These are phyloP conservation scores for Spodoptera exigua DNA, from an alignment of 2,888 invertebrate species.

Conservation along the genomic window DNA sequence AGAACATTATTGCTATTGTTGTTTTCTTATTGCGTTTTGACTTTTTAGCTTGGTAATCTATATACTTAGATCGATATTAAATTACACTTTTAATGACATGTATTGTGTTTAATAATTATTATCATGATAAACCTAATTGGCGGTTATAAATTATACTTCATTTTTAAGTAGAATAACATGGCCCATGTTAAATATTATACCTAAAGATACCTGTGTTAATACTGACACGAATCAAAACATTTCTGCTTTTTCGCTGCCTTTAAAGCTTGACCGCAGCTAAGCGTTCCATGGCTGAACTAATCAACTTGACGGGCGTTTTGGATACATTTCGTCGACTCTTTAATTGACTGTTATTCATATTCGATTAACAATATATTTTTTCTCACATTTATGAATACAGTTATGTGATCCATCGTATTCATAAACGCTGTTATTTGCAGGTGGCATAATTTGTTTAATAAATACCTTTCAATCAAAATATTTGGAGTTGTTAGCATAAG, in stretches of 20 bases:
- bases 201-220: not conserved
- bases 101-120: too few species aligned
- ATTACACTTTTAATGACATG: too few species aligned
- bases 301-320: conserved; percentile 36
- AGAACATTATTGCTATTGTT: conserved; percentile 2
- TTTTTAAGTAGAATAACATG: too few species aligned
- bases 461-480: conserved; percentile 20
- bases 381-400: conserved; percentile 39
- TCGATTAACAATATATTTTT: conserved; percentile 32
- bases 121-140: too few species aligned
- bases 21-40: not conserved
- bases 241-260: conserved; percentile 15
- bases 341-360: conserved; percentile 54
- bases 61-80: not conserved
- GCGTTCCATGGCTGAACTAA: conserved; percentile 29
- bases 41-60: not conserved
- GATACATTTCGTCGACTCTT: conserved; percentile 32
- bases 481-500: conserved; percentile 14
- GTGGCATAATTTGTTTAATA: conserved; percentile 27
- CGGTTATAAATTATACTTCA: too few species aligned
- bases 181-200: too few species aligned
- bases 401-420: conserved; percentile 45
- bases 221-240: not conserved
- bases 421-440: conserved; percentile 43
- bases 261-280: conserved; percentile 28